Evolutionary conservation across 2,113 vertebrate species (phyloP).

Genomic region (Zapornia atra): DNA sequence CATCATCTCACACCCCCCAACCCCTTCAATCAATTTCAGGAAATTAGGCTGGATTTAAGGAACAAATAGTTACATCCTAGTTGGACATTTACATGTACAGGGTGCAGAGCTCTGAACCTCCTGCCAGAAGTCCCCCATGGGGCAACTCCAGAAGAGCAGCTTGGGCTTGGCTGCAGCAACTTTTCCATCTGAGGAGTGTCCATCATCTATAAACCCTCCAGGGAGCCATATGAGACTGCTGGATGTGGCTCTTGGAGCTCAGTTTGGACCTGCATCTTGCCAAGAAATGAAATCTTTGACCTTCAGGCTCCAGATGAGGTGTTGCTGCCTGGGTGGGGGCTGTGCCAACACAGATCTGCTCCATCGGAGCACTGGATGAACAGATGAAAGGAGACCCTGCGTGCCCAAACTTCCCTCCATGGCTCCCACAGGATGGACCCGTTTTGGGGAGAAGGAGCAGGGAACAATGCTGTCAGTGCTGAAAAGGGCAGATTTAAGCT

Average conservation of each 20-base stretch:
- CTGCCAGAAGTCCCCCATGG: fast-evolving
- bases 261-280: not conserved
- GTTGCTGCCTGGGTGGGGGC: not conserved
- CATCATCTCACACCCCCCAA: no score
- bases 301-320: not conserved
- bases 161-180: not conserved
- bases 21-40: not conserved
- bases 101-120: not conserved
- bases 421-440: fast-evolving
- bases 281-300: not conserved
- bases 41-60: not conserved
- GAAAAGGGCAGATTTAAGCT: not conserved
- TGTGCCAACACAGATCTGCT: not conserved
- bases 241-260: not conserved
- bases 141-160: not conserved
- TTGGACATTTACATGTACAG: not conserved
- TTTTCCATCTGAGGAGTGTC: not conserved
- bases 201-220: not conserved
- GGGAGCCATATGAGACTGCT: fast-evolving
- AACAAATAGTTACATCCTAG: fast-evolving
- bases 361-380: fast-evolving
- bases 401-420: fast-evolving
- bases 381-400: fast-evolving
- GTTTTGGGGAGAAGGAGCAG: not conserved
- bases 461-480: not conserved